Percentiles rank a stretch among this genome's conserved stretches.
Conservation (phyloP, 2,797 vertebrate species). For the Enteromius unitaeniatus region DNA sequence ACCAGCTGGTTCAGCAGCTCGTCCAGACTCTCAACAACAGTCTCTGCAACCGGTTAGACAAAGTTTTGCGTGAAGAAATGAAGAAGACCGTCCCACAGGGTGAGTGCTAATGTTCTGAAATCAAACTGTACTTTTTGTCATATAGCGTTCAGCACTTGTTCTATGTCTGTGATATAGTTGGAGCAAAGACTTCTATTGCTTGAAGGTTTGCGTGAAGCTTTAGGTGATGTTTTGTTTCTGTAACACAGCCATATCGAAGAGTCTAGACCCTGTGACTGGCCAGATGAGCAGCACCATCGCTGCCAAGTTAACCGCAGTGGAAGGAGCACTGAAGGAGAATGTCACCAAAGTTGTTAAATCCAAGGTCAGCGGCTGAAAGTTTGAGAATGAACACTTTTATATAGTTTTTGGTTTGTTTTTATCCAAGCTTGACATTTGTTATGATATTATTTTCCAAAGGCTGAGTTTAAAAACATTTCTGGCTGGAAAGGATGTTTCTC, state of each 20-base stretch:
- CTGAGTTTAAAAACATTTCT: neutral
- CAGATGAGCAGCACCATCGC: slow-evolving; percentile 88
- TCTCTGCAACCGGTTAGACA: slow-evolving; percentile 88
- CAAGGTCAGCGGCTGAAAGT: slow-evolving; percentile 80
- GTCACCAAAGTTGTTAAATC: slow-evolving; percentile 94
- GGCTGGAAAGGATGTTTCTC: neutral
- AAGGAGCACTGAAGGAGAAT: slow-evolving; percentile 91
- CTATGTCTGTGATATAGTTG: neutral
- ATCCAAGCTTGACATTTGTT: neutral
- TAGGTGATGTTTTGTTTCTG: neutral
- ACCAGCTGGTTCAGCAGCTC: too few relatives aligned
- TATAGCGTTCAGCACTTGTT: neutral
- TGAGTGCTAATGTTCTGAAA: slow-evolving; percentile 72
- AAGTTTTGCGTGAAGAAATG: slow-evolving; percentile 92
- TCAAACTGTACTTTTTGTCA: neutral
- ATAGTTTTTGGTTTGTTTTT: neutral
- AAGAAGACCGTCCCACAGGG: slow-evolving; percentile 92
- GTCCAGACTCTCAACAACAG: slow-evolving; percentile 85
- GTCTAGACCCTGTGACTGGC: slow-evolving; percentile 88
- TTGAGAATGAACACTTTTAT: neutral
- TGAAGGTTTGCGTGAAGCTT: neutral
- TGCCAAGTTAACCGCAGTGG: slow-evolving; percentile 89
- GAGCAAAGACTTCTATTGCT: neutral
- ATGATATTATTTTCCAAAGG: neutral
- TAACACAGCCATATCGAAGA: slow-evolving; percentile 88